Evolutionary conservation across 1,140 invertebrate species (phyloP).

Genomic region (Drosophila erecta): DNA sequence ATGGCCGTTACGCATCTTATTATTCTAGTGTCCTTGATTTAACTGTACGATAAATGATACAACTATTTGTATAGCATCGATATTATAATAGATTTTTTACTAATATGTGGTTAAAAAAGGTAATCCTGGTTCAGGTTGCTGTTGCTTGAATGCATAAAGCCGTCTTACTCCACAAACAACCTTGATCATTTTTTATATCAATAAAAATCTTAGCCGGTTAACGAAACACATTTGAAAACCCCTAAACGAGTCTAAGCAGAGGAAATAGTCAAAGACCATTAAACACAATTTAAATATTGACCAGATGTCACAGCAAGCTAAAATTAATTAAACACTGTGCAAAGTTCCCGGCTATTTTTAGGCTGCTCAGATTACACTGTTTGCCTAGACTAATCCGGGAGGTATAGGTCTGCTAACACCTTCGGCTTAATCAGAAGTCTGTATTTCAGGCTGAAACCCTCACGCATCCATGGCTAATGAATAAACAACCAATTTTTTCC

Average conservation of each 20-base stretch:
- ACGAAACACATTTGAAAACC: neutral
- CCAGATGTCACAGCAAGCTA: neutral
- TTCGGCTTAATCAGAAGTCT: constrained; percentile 31
- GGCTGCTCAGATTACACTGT: constrained; percentile 11
- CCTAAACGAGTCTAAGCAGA: neutral
- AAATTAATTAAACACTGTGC: constrained; percentile 23
- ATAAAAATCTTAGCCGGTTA: neutral
- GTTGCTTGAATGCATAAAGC: neutral
- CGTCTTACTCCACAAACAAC: neutral
- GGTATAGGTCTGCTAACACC: constrained; percentile 28
- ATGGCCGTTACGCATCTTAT: too few relatives aligned
- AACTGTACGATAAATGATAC: too few relatives aligned
- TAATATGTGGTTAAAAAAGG: neutral
- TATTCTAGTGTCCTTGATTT: too few relatives aligned
- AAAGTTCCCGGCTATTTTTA: constrained; percentile 17
- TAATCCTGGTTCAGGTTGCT: neutral
- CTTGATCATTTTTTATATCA: neutral
- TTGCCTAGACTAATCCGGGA: constrained; percentile 19
- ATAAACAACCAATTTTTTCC: constrained; percentile 44
- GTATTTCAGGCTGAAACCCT: constrained; percentile 24
- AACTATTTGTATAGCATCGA: too few relatives aligned
- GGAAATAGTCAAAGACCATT: neutral
- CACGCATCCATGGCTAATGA: constrained; percentile 28
- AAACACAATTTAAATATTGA: constrained; percentile 2
- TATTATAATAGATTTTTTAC: too few relatives aligned